phyloP scores from a whole-genome alignment of 2,797 vertebrate genomes.

The Kryptopterus vitreolus region DNA sequence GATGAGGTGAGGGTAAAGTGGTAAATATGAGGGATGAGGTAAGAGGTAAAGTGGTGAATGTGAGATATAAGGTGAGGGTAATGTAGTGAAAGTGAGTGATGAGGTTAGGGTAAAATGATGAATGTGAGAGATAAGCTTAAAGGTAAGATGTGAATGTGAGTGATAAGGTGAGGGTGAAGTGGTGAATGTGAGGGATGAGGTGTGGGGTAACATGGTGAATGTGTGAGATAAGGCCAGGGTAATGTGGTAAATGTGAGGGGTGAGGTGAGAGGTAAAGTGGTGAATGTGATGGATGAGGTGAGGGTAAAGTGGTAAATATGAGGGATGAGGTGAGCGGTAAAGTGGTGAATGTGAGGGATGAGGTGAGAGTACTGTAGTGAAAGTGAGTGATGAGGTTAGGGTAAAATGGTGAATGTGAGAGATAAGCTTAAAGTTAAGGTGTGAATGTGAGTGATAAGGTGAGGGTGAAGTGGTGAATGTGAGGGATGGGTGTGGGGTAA shows the following conservation, averaged over 20 bases:
- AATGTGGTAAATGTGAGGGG: neutral
- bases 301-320: neutral
- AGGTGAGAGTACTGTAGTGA: neutral
- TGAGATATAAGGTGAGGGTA: neutral
- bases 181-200: neutral
- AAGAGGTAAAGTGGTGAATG: neutral
- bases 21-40: neutral
- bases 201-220: neutral
- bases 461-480: neutral
- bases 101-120: no score
- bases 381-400: neutral
- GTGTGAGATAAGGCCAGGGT: neutral
- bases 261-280: neutral
- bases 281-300: neutral
- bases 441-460: neutral
- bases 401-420: neutral
- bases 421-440: neutral
- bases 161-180: neutral
- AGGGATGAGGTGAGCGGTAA: neutral
- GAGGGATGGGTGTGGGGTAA: neutral
- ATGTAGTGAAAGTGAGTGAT: neutral
- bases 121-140: neutral
- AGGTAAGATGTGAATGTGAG: no score
- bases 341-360: neutral
- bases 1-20: no score